Evolutionary conservation across 2,113 vertebrate genomes (phyloP).

Genomic region (Drymodes brunneopygia): DNA sequence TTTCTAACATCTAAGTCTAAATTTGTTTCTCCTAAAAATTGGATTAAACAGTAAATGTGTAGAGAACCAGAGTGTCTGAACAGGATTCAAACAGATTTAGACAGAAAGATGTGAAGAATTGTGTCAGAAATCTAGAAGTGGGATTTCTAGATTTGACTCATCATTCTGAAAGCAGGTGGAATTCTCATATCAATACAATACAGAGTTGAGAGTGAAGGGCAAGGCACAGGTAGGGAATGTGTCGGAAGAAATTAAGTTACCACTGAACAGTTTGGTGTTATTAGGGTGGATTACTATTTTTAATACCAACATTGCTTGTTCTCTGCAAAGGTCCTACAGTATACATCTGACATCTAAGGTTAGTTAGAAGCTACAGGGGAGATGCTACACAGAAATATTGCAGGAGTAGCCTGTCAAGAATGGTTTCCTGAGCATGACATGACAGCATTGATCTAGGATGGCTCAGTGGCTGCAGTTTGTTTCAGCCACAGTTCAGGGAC

Average conservation of each 20-base stretch:
- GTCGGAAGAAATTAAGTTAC: not conserved
- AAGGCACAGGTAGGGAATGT: not conserved
- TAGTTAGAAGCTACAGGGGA: not conserved
- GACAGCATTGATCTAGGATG: not conserved
- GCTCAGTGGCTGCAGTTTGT: not conserved
- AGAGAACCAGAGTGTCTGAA: not conserved
- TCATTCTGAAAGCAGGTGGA: not conserved
- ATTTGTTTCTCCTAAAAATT: not conserved
- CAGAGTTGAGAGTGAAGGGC: not conserved
- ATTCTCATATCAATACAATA: accelerated
- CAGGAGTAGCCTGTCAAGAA: not conserved
- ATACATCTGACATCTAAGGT: not conserved
- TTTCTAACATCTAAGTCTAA: not conserved
- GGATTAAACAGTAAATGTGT: not conserved
- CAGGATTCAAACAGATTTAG: not conserved
- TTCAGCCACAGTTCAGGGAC: not conserved
- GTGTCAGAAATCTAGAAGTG: not conserved
- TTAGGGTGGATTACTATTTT: not conserved
- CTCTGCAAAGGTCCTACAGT: not conserved
- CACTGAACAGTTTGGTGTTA: not conserved
- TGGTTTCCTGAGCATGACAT: not conserved
- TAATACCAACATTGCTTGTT: not conserved
- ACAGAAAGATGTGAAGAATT: not conserved
- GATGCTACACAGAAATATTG: not conserved
- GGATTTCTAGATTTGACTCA: no score